phyloP scores from a whole-genome alignment of 2,797 vertebrate genomes.

The Muscicapa striata region DNA sequence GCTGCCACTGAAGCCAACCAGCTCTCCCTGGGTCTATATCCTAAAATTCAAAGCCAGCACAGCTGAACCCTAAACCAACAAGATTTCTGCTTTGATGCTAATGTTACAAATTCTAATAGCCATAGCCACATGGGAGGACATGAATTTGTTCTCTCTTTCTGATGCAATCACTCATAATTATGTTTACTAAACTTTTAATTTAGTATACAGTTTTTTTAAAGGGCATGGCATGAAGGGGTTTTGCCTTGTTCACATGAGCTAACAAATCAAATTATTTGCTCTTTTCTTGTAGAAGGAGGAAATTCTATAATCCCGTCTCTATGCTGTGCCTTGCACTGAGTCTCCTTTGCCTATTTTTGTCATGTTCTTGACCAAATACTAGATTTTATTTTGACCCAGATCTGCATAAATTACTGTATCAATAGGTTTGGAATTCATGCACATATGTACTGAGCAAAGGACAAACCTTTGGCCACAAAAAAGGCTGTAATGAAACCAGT shows the following conservation, averaged over 20 bases:
- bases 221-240: background rate
- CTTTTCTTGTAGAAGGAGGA: background rate
- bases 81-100: background rate
- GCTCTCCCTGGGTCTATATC: background rate
- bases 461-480: background rate
- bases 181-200: background rate
- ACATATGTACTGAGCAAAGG: background rate
- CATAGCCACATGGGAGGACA: background rate
- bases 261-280: background rate
- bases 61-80: background rate
- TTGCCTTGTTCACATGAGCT: fast-evolving
- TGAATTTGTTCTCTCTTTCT: background rate
- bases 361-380: background rate
- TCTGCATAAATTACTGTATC: background rate
- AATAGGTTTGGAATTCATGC: background rate
- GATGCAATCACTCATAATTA: background rate
- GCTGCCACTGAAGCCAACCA: background rate
- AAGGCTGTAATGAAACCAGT: background rate
- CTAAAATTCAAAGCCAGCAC: background rate
- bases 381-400: background rate
- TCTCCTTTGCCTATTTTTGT: background rate
- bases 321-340: background rate
- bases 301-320: background rate
- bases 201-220: background rate
- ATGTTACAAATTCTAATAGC: background rate